Evolutionary conservation across 2,888 invertebrate species (phyloP).

Genomic region (Leptothorax acervorum): DNA sequence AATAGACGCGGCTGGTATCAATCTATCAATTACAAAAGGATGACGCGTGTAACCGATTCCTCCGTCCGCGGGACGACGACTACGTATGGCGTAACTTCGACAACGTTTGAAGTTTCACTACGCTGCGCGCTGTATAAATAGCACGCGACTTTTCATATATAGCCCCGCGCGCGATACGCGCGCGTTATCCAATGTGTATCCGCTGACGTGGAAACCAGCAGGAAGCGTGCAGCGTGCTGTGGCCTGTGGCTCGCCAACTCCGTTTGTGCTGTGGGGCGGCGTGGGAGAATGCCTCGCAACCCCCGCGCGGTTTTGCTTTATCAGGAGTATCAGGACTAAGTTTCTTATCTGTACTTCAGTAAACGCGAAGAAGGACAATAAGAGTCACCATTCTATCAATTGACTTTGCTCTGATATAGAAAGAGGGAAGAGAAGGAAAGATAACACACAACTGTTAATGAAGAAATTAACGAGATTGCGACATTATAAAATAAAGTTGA

Average conservation of each 20-base stretch:
- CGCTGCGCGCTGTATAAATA: slow-evolving; percentile 26
- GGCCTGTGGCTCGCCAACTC: neutral
- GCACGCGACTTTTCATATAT: slow-evolving; percentile 50
- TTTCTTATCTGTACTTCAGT: too few species aligned
- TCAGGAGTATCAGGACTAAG: neutral
- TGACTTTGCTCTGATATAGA: neutral
- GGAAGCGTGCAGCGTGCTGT: slow-evolving; percentile 27
- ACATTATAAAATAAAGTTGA: neutral
- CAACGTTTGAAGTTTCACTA: slow-evolving; percentile 37
- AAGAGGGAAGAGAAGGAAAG: neutral
- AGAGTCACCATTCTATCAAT: neutral
- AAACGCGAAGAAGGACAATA: neutral
- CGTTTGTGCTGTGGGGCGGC: neutral
- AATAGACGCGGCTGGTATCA: slow-evolving; percentile 32
- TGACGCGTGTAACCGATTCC: slow-evolving; percentile 48
- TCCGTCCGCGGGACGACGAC: slow-evolving; percentile 14
- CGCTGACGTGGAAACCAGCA: slow-evolving; percentile 51
- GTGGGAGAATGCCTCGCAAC: neutral
- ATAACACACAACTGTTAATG: neutral
- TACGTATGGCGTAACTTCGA: slow-evolving; percentile 35
- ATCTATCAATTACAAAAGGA: slow-evolving; percentile 44
- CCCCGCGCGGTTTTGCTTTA: neutral
- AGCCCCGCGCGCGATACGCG: neutral
- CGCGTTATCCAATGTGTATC: slow-evolving; percentile 9
- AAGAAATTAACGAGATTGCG: neutral